A percentile compares a stretch with the other conserved stretches of the same genome.
These are phyloP conservation scores for Gryllus bimaculatus DNA, from an alignment of 1,140 invertebrate species.

Conservation along the genomic window DNA sequence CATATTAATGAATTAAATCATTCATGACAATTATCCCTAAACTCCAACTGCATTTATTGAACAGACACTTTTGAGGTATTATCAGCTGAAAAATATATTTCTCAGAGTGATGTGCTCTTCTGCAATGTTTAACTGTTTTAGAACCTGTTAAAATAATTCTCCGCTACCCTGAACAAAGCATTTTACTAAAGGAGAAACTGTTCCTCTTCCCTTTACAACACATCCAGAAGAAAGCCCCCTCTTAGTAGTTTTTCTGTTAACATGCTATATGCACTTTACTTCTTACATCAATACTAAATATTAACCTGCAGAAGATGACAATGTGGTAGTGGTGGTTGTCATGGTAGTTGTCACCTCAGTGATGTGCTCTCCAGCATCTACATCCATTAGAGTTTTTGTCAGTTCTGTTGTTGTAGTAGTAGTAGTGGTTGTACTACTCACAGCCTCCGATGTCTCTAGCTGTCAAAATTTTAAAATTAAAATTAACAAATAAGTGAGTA, in stretches of 20 bases:
- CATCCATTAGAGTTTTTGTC: not conserved
- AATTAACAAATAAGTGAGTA: not conserved
- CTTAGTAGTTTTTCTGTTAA: no score
- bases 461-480: not conserved
- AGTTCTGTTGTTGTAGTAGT: not conserved
- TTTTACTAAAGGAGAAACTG: not conserved
- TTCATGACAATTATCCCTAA: no score
- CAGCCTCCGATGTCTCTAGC: conserved; percentile 9
- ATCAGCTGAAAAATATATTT: no score
- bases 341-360: conserved; percentile 16
- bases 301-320: not conserved
- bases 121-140: no score
- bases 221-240: no score
- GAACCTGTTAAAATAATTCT: no score
- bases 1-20: no score
- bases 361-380: not conserved
- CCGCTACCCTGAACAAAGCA: no score
- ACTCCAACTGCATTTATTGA: no score
- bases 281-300: not conserved
- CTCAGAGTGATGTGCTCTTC: no score
- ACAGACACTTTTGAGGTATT: no score
- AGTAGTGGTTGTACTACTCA: not conserved
- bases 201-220: not conserved
- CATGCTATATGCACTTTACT: no score
- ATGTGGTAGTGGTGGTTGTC: conserved; percentile 26